A percentile compares a stretch with the other conserved stretches of the same genome.
These are phyloP conservation scores for Eudorcas thomsonii DNA, from an alignment of 2,113 vertebrate species.

Conservation along the genomic window DNA sequence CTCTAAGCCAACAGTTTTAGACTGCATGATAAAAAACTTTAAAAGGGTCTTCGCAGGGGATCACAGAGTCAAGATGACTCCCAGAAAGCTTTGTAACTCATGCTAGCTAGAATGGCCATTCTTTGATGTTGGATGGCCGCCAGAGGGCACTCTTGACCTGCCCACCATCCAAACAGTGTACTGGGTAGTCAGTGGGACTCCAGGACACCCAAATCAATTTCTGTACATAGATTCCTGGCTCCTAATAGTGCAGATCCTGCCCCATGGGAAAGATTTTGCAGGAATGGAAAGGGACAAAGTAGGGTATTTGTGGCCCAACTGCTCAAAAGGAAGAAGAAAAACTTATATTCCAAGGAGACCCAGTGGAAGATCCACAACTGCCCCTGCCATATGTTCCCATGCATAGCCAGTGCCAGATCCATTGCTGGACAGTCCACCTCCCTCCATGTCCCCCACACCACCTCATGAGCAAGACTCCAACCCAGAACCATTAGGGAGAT, in stretches of 20 bases:
- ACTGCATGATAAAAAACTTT: not conserved
- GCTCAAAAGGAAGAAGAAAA: not conserved
- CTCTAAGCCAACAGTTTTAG: not conserved
- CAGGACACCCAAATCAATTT: not conserved
- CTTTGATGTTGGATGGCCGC: not conserved
- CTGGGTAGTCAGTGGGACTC: not conserved
- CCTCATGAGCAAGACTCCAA: not conserved
- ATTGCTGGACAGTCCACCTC: not conserved
- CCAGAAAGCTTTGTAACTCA: not conserved
- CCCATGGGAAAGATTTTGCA: not conserved
- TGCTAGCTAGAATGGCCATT: not conserved
- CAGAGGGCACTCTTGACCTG: not conserved
- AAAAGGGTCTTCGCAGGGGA: not conserved
- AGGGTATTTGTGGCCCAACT: not conserved
- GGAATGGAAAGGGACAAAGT: not conserved
- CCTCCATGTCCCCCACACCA: not conserved
- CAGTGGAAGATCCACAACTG: not conserved
- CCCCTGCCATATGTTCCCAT: not conserved
- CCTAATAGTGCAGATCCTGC: not conserved
- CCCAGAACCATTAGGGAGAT: not conserved
- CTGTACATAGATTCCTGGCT: not conserved
- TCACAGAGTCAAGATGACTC: not conserved
- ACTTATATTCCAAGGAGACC: not conserved
- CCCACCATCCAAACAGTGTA: not conserved
- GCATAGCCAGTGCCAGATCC: fast-evolving